A percentile compares a stretch with the other conserved stretches of the same genome.
Evolutionary conservation across 2,797 vertebrate species (phyloP).

Genomic region (Distichodus sexfasciatus): DNA sequence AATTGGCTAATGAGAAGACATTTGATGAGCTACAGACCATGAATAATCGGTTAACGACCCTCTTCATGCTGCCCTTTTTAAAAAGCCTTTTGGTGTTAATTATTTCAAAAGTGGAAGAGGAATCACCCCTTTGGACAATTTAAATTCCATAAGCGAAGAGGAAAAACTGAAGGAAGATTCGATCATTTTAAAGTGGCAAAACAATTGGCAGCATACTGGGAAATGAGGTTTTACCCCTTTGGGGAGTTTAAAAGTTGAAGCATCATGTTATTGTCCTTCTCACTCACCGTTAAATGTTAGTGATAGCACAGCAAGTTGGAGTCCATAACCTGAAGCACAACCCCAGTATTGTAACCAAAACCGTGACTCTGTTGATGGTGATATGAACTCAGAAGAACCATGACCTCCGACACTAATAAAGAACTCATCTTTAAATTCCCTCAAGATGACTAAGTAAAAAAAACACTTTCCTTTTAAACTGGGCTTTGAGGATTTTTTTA

Average conservation of each 20-base stretch:
- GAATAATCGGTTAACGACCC: conserved; percentile 25
- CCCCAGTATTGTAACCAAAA: neutral
- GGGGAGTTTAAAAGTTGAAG: neutral
- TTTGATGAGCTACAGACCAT: conserved; percentile 21
- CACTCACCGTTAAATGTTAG: neutral
- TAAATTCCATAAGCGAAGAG: neutral
- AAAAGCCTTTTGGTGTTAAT: conserved; percentile 22
- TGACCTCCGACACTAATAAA: conserved; percentile 8
- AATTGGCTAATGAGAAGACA: conserved; percentile 21
- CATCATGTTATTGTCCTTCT: neutral
- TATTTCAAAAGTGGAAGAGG: conserved; percentile 9
- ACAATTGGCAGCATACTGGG: neutral
- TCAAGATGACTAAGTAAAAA: neutral
- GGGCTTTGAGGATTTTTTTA: neutral
- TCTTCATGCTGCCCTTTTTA: neutral
- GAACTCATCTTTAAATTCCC: neutral
- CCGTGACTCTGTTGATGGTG: neutral
- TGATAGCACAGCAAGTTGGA: neutral
- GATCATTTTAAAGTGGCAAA: neutral
- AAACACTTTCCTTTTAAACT: neutral
- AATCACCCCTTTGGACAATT: neutral
- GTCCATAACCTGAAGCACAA: neutral
- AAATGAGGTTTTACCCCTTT: neutral
- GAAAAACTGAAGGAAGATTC: neutral
- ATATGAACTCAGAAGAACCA: conserved; percentile 1